Conservation (phyloP, 2,888 invertebrate species). For the Operophtera brumata region DNA sequence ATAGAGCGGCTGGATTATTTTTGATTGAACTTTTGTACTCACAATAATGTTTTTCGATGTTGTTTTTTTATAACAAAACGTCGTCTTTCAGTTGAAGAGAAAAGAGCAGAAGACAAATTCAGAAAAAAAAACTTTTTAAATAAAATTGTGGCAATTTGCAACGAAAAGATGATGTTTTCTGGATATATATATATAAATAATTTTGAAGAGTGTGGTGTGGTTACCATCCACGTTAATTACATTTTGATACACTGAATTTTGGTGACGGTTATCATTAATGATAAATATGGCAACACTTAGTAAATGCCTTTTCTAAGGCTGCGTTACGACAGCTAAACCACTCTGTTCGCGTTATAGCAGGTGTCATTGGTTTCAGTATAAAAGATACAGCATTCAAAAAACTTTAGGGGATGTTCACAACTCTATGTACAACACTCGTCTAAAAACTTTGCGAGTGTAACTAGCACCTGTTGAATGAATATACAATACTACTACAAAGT, state of each 20-base stretch:
- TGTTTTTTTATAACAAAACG: slow-evolving; percentile 8
- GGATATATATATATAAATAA: slow-evolving; percentile 21
- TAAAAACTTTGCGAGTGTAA: too few relatives aligned
- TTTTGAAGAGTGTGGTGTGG: slow-evolving; percentile 33
- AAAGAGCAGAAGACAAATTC: neutral
- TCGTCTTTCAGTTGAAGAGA: slow-evolving; percentile 14
- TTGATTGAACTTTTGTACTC: slow-evolving; percentile 31
- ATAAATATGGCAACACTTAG: slow-evolving; percentile 47
- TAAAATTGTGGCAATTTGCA: neutral
- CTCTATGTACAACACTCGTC: neutral
- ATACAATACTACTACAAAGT: too few relatives aligned
- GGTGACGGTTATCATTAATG: slow-evolving; percentile 48
- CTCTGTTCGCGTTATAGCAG: neutral
- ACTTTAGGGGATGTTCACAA: neutral
- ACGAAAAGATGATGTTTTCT: slow-evolving; percentile 18
- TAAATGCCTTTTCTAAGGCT: slow-evolving; percentile 1
- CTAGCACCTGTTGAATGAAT: too few relatives aligned
- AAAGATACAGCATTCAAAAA: neutral
- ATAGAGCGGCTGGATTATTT: slow-evolving; percentile 33
- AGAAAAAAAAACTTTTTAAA: neutral
- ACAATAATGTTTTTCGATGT: slow-evolving; percentile 33
- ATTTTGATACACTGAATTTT: slow-evolving; percentile 36
- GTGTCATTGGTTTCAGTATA: neutral
- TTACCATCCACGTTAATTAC: slow-evolving; percentile 23
- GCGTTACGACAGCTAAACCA: neutral